These are phyloP conservation scores for Helogale parvula DNA, from an alignment of 2,113 vertebrate genomes.

Conservation along the genomic window DNA sequence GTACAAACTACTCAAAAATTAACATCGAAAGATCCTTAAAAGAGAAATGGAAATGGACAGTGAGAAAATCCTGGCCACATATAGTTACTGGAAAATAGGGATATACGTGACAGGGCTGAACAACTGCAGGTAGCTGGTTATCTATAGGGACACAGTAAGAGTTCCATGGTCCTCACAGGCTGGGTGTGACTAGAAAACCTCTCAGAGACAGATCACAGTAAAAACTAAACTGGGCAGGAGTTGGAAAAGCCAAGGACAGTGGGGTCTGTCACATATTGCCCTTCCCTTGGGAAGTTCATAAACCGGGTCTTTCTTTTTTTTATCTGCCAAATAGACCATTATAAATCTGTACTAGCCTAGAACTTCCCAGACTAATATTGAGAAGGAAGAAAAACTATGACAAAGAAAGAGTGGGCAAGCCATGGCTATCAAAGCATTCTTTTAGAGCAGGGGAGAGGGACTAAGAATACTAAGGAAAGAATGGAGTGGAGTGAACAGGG, in stretches of 20 bases:
- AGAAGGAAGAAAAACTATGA: background rate
- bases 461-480: background rate
- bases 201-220: background rate
- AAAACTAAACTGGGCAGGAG: background rate
- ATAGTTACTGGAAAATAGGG: background rate
- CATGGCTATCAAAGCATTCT: background rate
- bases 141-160: background rate
- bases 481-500: background rate
- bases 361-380: background rate
- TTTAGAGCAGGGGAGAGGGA: background rate
- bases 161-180: background rate
- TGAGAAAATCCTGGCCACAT: background rate
- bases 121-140: background rate
- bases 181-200: background rate
- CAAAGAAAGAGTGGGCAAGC: background rate
- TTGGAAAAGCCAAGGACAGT: background rate
- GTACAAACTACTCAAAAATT: conserved; percentile 23
- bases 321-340: background rate
- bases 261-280: background rate
- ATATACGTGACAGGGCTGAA: background rate
- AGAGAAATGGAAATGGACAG: background rate
- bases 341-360: background rate
- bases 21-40: background rate
- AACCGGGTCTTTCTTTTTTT: background rate
- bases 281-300: background rate